Evolutionary conservation across 2,113 vertebrate genomes (phyloP).

Genomic region (Pluvialis apricaria): DNA sequence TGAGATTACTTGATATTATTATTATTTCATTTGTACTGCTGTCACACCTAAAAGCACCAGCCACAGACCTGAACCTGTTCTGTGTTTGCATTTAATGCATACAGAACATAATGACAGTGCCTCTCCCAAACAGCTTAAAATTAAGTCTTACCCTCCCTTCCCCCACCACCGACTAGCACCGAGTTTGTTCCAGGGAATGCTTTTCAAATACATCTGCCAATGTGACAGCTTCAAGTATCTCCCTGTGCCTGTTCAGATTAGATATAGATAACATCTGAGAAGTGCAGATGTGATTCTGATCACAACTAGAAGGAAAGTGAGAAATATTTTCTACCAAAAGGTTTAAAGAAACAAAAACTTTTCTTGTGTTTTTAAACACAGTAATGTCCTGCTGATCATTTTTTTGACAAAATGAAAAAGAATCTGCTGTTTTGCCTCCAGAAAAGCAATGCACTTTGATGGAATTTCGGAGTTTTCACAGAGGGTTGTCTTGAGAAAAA

Average conservation of each 20-base stretch:
- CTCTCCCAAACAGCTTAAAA: slow-evolving; percentile 50
- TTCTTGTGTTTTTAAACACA: background rate
- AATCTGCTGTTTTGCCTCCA: background rate
- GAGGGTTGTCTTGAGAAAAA: background rate
- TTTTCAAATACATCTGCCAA: background rate
- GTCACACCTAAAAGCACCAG: slow-evolving; percentile 48
- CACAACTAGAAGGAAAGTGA: background rate
- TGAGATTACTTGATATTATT: slow-evolving; percentile 49
- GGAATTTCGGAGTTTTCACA: background rate
- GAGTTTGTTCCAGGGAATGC: background rate
- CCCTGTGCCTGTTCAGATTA: background rate
- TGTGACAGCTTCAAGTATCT: background rate
- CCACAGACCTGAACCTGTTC: slow-evolving; percentile 54
- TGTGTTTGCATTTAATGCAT: slow-evolving; percentile 50
- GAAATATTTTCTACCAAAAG: background rate
- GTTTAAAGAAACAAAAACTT: background rate
- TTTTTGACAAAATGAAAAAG: background rate
- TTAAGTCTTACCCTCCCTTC: slow-evolving; percentile 35
- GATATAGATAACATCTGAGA: background rate
- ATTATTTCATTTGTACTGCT: slow-evolving; percentile 60
- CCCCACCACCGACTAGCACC: fast-evolving
- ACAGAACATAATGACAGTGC: slow-evolving; percentile 41
- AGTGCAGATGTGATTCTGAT: background rate
- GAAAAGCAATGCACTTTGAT: background rate
- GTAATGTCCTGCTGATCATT: background rate